These are phyloP conservation scores for Vicugna pacos DNA, from an alignment of 2,113 vertebrate genomes.

Conservation along the genomic window DNA sequence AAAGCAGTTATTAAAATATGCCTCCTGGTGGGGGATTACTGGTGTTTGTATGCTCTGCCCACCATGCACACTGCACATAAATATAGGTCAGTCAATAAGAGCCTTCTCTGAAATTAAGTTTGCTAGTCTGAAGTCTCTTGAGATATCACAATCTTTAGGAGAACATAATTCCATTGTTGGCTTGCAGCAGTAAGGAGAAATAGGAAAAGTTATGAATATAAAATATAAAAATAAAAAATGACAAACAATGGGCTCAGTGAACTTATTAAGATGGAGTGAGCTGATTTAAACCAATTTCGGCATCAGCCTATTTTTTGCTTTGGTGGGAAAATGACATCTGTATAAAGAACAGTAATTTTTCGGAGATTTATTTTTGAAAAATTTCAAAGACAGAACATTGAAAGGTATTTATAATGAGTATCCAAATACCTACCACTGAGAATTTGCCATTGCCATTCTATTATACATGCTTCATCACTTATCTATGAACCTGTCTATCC, in stretches of 20 bases:
- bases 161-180: background rate
- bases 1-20: background rate
- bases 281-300: background rate
- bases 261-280: background rate
- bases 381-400: background rate
- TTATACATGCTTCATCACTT: background rate
- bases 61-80: background rate
- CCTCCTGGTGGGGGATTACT: background rate
- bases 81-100: background rate
- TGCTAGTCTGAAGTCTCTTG: background rate
- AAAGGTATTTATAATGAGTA: background rate
- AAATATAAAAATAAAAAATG: slow-evolving; percentile 15
- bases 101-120: background rate
- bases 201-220: slow-evolving; percentile 7
- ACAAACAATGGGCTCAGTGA: background rate
- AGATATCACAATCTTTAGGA: background rate
- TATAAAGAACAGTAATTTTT: background rate
- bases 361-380: background rate
- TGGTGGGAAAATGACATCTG: background rate
- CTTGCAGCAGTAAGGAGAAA: background rate
- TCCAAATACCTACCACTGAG: background rate
- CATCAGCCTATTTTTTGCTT: background rate
- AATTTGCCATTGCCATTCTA: background rate
- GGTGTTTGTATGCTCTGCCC: background rate
- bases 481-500: background rate